Conservation (phyloP, 1,140 invertebrate genomes). For the Glossosoma conforme region DNA sequence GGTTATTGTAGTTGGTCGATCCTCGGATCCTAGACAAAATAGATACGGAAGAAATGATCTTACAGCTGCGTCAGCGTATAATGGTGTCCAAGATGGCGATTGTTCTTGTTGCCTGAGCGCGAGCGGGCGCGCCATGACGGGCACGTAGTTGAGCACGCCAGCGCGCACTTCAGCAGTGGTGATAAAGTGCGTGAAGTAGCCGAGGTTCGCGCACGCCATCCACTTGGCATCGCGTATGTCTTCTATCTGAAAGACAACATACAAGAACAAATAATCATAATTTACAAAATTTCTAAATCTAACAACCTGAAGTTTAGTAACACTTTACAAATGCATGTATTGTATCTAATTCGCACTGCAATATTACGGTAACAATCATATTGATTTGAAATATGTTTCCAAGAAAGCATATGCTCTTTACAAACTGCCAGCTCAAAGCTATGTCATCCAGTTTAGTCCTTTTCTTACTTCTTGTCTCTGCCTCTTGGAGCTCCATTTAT, state of each 20-base stretch:
- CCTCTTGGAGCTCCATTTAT: too few relatives aligned
- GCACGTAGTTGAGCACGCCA: slow-evolving; percentile 74
- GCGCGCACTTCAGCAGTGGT: slow-evolving; percentile 80
- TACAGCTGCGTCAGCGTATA: slow-evolving; percentile 70
- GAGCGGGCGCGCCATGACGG: slow-evolving; percentile 71
- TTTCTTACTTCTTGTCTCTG: too few relatives aligned
- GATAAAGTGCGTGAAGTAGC: slow-evolving; percentile 77
- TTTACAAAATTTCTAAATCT: background rate
- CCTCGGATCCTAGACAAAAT: too few relatives aligned
- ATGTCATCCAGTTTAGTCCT: too few relatives aligned
- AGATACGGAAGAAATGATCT: too few relatives aligned
- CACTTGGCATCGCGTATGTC: slow-evolving; percentile 67
- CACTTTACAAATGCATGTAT: background rate
- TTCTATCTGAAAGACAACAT: slow-evolving; percentile 22
- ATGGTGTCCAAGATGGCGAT: slow-evolving; percentile 66
- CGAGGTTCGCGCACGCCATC: slow-evolving; percentile 86
- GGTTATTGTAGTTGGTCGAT: too few relatives aligned
- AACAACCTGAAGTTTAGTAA: background rate
- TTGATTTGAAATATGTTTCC: background rate
- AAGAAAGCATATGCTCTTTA: too few relatives aligned
- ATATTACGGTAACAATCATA: background rate
- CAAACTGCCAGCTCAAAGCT: too few relatives aligned
- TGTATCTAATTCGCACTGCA: background rate
- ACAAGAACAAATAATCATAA: slow-evolving; percentile 1
- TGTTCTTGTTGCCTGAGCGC: slow-evolving; percentile 60